phyloP scores from a whole-genome alignment of 2,113 vertebrate genomes.

The Apodemus sylvaticus region DNA sequence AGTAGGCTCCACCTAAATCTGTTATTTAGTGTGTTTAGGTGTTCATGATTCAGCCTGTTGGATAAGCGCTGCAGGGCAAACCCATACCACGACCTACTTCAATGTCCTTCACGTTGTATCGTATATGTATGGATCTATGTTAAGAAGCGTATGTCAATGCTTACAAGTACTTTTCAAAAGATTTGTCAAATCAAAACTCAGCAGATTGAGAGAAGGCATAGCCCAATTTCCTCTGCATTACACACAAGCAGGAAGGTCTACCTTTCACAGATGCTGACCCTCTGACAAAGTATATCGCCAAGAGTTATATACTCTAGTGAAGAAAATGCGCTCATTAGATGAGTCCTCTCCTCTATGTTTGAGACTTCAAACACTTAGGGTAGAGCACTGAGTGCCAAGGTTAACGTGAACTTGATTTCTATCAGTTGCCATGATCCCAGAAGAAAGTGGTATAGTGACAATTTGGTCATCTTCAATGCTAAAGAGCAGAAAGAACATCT shows the following conservation, averaged over 20 bases:
- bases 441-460: neutral
- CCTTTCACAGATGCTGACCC: neutral
- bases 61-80: neutral
- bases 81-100: neutral
- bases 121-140: neutral
- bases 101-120: neutral
- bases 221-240: neutral
- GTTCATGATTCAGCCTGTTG: neutral
- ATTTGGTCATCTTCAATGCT: neutral
- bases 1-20: neutral
- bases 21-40: too few species aligned
- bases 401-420: neutral
- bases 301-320: neutral
- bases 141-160: neutral
- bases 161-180: conserved; percentile 42
- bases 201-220: neutral
- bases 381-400: neutral
- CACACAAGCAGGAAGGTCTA: neutral
- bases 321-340: neutral
- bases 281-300: neutral
- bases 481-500: neutral
- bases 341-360: neutral
- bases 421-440: neutral
- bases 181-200: neutral
- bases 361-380: neutral